Evolutionary conservation across 1,140 invertebrate species (phyloP), one percentile per base, ranked within the genome.

Genomic region (Zaprionus taronus): DNA sequence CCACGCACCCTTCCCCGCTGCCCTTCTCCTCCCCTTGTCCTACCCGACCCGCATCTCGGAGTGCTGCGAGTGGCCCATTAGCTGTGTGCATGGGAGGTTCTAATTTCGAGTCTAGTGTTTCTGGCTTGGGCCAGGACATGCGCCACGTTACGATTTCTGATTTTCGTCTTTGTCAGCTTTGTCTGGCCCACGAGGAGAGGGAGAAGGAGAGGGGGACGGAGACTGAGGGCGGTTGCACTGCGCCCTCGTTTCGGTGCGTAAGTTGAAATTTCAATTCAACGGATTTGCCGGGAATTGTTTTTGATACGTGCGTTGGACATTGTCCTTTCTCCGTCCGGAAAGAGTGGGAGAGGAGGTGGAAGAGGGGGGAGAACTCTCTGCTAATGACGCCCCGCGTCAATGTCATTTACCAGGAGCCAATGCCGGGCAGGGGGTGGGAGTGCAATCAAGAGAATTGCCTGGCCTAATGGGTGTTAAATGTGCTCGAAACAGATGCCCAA

Each of bases 261-360:
- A 85, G 77, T 90, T 90, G 81, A 91, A 91, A 91, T 91, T 91
- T 91, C 89, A 91, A 91, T 91, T 91, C 82, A 85, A 72, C 78
- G 80, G 86, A 86, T 83, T 90, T 85, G 80, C 57, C 79, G 62
- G 67, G 57, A 91, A 91, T 85, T 91, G 83, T 91, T 91, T 91
- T 89, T 85, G 81, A 91, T 91, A 73, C 67, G 60, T 63, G 55
- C 71, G 57, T 73, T 79, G 51, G 76, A 62, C 81, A 84, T 78
- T 82, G 79, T 77, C 64, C 55, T 61, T 63, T 68, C 44, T 49
- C 61, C 34, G 41, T 38, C 56, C 51, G 17, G 41, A 44, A 56
- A n/a, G 41, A n/a, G 4, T 14, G 56, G 15, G 5, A 41, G 51
- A 34, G 9, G 6, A 7, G 26, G 26, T 28, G 6, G 6, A 6